phyloP scores from a whole-genome alignment of 2,888 invertebrate genomes.

The Philonicus albiceps region DNA sequence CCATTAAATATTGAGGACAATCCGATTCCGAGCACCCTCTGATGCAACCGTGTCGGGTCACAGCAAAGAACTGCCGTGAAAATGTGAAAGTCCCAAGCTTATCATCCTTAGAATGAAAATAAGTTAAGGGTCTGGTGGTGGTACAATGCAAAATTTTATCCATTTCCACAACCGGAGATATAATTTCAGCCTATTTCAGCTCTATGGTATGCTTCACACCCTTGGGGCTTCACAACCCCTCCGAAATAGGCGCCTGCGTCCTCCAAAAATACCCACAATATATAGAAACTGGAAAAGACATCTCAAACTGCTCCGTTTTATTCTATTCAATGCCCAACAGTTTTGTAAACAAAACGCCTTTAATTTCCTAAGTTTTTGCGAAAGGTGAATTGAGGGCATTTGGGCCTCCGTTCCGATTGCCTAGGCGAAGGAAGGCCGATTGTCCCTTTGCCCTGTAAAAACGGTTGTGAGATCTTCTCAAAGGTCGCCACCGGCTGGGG shows the following conservation, averaged over 20 bases:
- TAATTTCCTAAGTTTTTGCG: background rate
- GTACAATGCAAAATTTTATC: background rate
- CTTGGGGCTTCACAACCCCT: background rate
- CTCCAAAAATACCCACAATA: background rate
- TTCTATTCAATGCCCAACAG: background rate
- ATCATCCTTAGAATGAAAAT: constrained; percentile 29
- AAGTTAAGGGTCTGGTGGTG: background rate
- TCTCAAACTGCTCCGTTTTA: background rate
- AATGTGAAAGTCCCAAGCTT: constrained; percentile 33
- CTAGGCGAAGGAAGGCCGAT: background rate
- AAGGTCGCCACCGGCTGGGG: background rate
- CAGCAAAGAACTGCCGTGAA: constrained; percentile 40
- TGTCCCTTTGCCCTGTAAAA: background rate
- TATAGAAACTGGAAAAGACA: background rate
- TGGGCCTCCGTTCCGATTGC: background rate
- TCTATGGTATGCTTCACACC: background rate
- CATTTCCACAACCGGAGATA: background rate
- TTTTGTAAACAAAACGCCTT: constrained; percentile 30
- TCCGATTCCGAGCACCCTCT: background rate
- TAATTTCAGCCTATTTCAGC: background rate
- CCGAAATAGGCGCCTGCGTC: background rate
- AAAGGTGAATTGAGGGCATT: background rate
- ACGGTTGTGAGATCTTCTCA: background rate
- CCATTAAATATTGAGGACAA: background rate
- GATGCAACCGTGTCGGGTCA: constrained; percentile 43